Conservation (phyloP, 2,797 vertebrate species). For the Macropus fuliginosus region DNA sequence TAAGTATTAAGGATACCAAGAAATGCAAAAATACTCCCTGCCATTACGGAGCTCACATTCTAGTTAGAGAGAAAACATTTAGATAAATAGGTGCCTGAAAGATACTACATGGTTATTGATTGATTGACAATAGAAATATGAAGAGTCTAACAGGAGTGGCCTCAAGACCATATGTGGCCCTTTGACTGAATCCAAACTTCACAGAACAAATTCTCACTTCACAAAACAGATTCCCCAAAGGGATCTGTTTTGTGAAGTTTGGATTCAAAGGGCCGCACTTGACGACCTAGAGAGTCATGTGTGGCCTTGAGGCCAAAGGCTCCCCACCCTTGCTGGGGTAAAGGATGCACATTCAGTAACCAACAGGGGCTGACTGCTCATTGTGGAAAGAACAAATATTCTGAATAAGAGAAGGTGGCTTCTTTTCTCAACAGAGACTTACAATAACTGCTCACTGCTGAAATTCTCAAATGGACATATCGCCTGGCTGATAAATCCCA, state of each 20-base stretch:
- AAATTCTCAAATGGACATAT: constrained; percentile 42
- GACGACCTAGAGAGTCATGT: too few relatives aligned
- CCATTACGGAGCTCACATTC: not conserved
- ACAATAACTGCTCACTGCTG: not conserved
- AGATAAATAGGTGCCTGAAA: not conserved
- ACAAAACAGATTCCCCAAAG: too few relatives aligned
- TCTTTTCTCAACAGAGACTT: constrained; percentile 50
- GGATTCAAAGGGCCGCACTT: too few relatives aligned
- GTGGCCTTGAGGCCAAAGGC: too few relatives aligned
- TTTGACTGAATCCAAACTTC: too few relatives aligned
- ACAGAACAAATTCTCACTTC: too few relatives aligned
- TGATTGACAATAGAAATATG: not conserved
- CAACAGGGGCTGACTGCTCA: not conserved
- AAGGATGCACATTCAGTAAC: not conserved
- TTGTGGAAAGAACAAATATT: constrained; percentile 13
- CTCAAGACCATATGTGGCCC: too few relatives aligned
- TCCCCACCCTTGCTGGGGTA: not conserved
- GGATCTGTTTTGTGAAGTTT: too few relatives aligned
- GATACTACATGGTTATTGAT: not conserved
- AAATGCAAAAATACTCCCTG: not conserved
- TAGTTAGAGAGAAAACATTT: not conserved
- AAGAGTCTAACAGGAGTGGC: too few relatives aligned
- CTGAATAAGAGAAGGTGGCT: not conserved
- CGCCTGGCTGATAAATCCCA: constrained; percentile 39
- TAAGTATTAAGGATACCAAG: not conserved